Conservation (phyloP, 1,140 invertebrate genomes). For the Papilio polytes region DNA sequence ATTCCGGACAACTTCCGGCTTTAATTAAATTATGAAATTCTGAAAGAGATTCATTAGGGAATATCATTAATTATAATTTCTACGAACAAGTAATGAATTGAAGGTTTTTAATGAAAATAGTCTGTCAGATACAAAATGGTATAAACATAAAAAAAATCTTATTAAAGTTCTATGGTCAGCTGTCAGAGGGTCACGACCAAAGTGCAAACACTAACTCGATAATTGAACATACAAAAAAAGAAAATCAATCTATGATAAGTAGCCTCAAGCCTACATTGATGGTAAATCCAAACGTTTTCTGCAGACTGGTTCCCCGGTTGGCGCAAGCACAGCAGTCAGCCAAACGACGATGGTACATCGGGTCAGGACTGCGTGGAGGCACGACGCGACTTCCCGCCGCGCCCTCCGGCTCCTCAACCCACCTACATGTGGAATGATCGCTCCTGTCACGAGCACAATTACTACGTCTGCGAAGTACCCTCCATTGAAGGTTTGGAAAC, state of each 20-base stretch:
- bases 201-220: no score
- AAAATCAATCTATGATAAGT: no score
- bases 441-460: conserved; percentile 88
- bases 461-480: conserved; percentile 88
- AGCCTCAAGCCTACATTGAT: no score
- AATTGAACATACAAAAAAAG: no score
- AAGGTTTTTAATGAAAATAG: not conserved
- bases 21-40: conserved; percentile 14
- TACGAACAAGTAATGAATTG: conserved; percentile 13
- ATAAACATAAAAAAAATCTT: not conserved
- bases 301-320: conserved; percentile 93
- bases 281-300: conserved; percentile 40
- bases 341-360: conserved; percentile 91
- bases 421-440: conserved; percentile 91
- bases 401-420: conserved; percentile 70
- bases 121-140: not conserved
- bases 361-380: conserved; percentile 92
- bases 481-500: conserved; percentile 58
- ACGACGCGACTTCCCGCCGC: conserved; percentile 85
- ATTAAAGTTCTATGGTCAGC: no score
- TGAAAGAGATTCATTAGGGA: conserved; percentile 26
- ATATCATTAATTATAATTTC: conserved; percentile 15
- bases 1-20: conserved; percentile 10
- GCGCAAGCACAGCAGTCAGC: conserved; percentile 88
- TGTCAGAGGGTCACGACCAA: no score